phyloP scores from a whole-genome alignment of 2,797 vertebrate genomes.

The Apodemus agrarius region DNA sequence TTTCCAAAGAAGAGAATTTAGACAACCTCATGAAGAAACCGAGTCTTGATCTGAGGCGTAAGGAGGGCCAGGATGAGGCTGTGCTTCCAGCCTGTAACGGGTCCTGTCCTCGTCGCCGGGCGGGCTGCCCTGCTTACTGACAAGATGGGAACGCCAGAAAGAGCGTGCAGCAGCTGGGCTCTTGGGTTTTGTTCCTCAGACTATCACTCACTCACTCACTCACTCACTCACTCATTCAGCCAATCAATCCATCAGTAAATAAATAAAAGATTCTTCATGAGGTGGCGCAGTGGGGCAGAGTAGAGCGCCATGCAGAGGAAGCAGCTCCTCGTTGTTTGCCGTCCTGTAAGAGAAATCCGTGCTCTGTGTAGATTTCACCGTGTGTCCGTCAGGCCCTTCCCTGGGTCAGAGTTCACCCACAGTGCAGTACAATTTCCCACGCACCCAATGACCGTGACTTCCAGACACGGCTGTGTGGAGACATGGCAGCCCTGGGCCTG shows the following conservation, averaged over 20 bases:
- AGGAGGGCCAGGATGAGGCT: neutral
- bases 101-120: neutral
- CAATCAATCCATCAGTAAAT: too few relatives aligned
- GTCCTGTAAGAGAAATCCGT: neutral
- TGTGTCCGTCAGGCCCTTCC: neutral
- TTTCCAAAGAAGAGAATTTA: constrained; percentile 33
- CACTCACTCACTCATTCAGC: neutral
- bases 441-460: neutral
- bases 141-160: neutral
- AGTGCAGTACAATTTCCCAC: neutral
- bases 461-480: neutral
- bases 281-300: neutral
- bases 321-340: neutral
- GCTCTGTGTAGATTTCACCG: neutral
- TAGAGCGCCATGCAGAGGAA: neutral
- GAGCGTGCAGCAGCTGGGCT: neutral
- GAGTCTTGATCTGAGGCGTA: constrained; percentile 1
- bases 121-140: neutral
- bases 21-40: neutral
- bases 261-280: constrained; percentile 10
- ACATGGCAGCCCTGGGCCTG: neutral
- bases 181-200: neutral
- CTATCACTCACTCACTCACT: neutral
- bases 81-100: neutral
- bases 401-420: neutral